phyloP scores from a whole-genome alignment of 2,797 vertebrate species.

The Chloroceryle inda region DNA sequence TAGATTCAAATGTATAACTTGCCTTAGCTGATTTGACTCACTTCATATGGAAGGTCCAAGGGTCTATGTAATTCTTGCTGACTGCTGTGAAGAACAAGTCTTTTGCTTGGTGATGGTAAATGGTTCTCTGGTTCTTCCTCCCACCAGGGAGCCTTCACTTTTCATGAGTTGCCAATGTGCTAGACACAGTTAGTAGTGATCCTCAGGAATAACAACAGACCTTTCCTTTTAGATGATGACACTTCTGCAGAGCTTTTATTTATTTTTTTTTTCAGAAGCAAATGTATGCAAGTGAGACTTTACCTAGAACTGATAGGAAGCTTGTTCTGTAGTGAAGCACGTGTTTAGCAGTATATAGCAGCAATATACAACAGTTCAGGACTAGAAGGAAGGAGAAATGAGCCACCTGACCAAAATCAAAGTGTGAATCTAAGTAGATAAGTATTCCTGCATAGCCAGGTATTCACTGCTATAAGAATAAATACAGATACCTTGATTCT shows the following conservation, averaged over 20 bases:
- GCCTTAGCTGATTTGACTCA: not conserved
- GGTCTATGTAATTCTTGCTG: not conserved
- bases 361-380: not conserved
- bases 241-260: not conserved
- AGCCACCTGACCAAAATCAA: not conserved
- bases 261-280: not conserved
- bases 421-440: not conserved
- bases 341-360: not conserved
- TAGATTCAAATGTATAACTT: not conserved
- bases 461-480: not conserved
- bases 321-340: not conserved
- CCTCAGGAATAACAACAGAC: not conserved
- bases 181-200: not conserved
- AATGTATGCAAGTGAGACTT: not conserved
- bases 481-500: not conserved
- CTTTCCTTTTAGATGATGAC: not conserved
- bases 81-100: slow-evolving; percentile 1
- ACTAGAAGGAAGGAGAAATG: not conserved
- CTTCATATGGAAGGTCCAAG: not conserved
- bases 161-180: not conserved
- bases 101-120: not conserved
- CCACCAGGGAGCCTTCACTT: not conserved
- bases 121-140: not conserved
- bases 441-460: not conserved
- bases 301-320: not conserved